A percentile compares a stretch with the other conserved stretches of the same genome.
Conservation (phyloP, 2,888 invertebrate genomes). For the Ceraclea dissimilis region DNA sequence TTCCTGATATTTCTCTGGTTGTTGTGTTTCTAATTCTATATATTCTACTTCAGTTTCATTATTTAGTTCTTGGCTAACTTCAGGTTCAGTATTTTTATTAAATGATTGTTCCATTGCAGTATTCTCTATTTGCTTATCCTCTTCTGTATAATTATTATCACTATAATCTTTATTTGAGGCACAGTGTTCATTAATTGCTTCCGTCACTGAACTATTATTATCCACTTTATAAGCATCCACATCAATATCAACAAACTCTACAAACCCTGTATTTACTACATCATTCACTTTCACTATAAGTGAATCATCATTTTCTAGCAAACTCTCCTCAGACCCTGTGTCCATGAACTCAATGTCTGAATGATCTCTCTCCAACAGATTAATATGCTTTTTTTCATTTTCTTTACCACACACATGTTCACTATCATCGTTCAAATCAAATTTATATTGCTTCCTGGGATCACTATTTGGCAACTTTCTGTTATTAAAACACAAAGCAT, state of each 20-base stretch:
- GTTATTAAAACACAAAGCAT: slow-evolving; percentile 55
- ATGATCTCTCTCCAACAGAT: slow-evolving; percentile 26
- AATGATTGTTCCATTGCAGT: slow-evolving; percentile 43
- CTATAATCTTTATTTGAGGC: slow-evolving; percentile 44
- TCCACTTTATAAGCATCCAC: slow-evolving; percentile 21
- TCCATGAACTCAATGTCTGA: slow-evolving; percentile 81
- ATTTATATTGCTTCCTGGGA: slow-evolving; percentile 29
- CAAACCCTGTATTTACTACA: slow-evolving; percentile 55
- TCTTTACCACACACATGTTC: slow-evolving; percentile 42
- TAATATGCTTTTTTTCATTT: slow-evolving; percentile 25
- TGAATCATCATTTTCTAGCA: slow-evolving; percentile 46
- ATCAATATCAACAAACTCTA: slow-evolving; percentile 53
- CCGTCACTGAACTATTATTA: slow-evolving; percentile 34
- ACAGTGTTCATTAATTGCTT: slow-evolving; percentile 28
- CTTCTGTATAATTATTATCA: neutral
- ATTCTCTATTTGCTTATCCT: neutral
- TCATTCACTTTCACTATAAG: slow-evolving; percentile 4
- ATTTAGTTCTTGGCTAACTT: neutral
- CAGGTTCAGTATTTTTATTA: neutral
- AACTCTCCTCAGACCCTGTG: slow-evolving; percentile 74
- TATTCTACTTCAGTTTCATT: slow-evolving; percentile 1
- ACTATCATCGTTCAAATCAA: slow-evolving; percentile 37
- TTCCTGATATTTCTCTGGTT: neutral
- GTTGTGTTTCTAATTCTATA: neutral
- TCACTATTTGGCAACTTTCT: slow-evolving; percentile 37